A percentile compares a stretch with the other conserved stretches of the same genome.
These are phyloP conservation scores for Apotomis turbidana DNA, from an alignment of 2,888 invertebrate species.

Conservation along the genomic window DNA sequence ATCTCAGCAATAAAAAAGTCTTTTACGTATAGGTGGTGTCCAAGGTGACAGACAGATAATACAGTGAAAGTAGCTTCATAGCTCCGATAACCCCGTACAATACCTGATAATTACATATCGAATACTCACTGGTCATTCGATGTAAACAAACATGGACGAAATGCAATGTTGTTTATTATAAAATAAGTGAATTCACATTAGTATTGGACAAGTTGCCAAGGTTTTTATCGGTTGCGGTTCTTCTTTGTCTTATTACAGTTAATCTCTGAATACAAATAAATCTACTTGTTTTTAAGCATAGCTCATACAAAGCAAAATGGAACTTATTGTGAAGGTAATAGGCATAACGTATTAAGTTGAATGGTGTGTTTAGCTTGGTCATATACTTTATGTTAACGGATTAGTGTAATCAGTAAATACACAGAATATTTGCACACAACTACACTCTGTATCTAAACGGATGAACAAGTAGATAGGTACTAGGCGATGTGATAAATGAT, in stretches of 20 bases:
- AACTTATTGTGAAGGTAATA: background rate
- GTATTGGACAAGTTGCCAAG: constrained; percentile 13
- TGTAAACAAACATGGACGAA: constrained; percentile 24
- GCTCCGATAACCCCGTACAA: constrained; percentile 50
- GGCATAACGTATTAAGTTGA: background rate
- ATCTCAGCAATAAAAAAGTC: constrained; percentile 53
- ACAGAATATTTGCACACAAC: constrained; percentile 18
- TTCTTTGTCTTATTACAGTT: constrained; percentile 1
- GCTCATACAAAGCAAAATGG: background rate
- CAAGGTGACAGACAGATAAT: constrained; percentile 56
- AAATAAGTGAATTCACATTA: constrained; percentile 13
- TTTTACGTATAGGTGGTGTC: constrained; percentile 51
- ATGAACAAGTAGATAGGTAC: constrained; percentile 13
- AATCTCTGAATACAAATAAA: constrained; percentile 1
- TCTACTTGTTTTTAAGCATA: background rate
- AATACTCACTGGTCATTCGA: constrained; percentile 9
- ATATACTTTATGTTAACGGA: background rate
- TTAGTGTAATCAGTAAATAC: constrained; percentile 28
- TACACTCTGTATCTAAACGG: constrained; percentile 21
- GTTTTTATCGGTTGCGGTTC: background rate
- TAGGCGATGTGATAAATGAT: constrained; percentile 3
- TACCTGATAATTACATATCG: constrained; percentile 8
- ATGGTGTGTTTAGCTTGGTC: background rate
- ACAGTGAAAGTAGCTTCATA: constrained; percentile 52
- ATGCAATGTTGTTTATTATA: constrained; percentile 1